Conservation (phyloP, 2,888 invertebrate genomes). For the Cephus sareptanus region DNA sequence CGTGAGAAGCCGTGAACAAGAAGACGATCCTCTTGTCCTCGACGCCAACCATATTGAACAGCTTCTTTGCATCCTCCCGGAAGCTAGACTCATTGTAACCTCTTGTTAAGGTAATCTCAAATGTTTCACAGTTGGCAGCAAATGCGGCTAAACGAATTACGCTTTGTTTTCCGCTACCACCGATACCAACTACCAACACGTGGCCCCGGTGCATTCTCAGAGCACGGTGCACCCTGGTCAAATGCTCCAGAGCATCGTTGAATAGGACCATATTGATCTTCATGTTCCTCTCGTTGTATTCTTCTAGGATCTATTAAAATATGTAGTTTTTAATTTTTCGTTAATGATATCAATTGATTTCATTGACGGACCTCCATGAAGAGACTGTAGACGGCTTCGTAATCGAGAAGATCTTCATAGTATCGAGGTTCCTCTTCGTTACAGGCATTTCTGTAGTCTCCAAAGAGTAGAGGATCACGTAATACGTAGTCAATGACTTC, state of each 20-base stretch:
- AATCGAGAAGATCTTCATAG: slow-evolving; percentile 92
- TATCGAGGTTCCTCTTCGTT: slow-evolving; percentile 82
- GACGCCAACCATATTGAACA: slow-evolving; percentile 82
- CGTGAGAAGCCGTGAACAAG: slow-evolving; percentile 85
- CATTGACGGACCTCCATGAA: slow-evolving; percentile 79
- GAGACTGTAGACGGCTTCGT: slow-evolving; percentile 86
- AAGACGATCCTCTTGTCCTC: slow-evolving; percentile 85
- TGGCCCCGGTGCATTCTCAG: slow-evolving; percentile 87
- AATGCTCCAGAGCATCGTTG: slow-evolving; percentile 91
- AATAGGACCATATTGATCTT: slow-evolving; percentile 87
- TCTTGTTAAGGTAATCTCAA: slow-evolving; percentile 85
- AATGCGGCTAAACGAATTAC: slow-evolving; percentile 84
- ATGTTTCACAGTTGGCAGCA: slow-evolving; percentile 84
- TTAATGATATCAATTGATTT: background rate
- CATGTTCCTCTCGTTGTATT: slow-evolving; percentile 81
- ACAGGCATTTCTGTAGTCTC: slow-evolving; percentile 88
- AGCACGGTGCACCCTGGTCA: slow-evolving; percentile 87
- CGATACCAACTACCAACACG: slow-evolving; percentile 86
- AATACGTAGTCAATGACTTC: slow-evolving; percentile 75
- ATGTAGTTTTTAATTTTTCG: background rate
- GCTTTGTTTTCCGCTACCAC: slow-evolving; percentile 89
- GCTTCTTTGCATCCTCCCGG: slow-evolving; percentile 86
- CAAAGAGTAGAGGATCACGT: slow-evolving; percentile 86
- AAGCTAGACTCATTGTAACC: slow-evolving; percentile 87
- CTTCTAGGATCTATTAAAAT: slow-evolving; percentile 77